Conservation (phyloP, 2,113 vertebrate genomes). For the Rhynchopsitta pachyrhyncha region DNA sequence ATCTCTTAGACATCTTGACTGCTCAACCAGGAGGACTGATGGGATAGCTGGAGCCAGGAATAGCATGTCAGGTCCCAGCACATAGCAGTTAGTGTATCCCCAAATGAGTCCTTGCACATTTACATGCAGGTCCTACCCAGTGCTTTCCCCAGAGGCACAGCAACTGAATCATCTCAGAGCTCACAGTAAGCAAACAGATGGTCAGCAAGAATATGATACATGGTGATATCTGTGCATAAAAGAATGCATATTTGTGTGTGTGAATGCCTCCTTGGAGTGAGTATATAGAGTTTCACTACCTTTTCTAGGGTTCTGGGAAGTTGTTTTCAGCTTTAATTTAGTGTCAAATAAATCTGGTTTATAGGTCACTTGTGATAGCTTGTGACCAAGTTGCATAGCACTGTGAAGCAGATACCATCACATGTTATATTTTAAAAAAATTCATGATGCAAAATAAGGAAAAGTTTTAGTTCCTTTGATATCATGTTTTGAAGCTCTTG, state of each 20-base stretch:
- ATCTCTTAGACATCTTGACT: not conserved
- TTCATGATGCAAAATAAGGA: slow-evolving; percentile 49
- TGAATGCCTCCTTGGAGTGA: slow-evolving; percentile 10
- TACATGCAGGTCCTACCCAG: slow-evolving; percentile 22
- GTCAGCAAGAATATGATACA: slow-evolving; percentile 55
- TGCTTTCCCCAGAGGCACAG: slow-evolving; percentile 22
- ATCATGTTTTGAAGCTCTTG: slow-evolving; percentile 48
- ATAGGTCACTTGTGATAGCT: slow-evolving; percentile 63
- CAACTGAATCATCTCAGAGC: slow-evolving; percentile 39
- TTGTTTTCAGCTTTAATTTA: slow-evolving; percentile 71
- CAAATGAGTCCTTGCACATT: not conserved
- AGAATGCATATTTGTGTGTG: slow-evolving; percentile 32
- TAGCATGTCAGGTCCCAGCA: not conserved
- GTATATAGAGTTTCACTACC: slow-evolving; percentile 46
- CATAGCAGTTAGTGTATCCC: not conserved
- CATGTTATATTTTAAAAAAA: slow-evolving; percentile 49
- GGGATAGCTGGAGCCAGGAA: not conserved
- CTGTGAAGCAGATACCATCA: slow-evolving; percentile 55
- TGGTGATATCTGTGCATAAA: slow-evolving; percentile 37
- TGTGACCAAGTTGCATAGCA: slow-evolving; percentile 49
- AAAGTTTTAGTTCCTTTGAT: slow-evolving; percentile 48
- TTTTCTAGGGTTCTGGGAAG: slow-evolving; percentile 60
- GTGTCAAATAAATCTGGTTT: slow-evolving; percentile 72
- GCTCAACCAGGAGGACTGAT: not conserved
- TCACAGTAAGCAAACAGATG: slow-evolving; percentile 61